These are phyloP conservation scores for Phaethornis superciliosus DNA, from an alignment of 2,113 vertebrate genomes.

Conservation along the genomic window DNA sequence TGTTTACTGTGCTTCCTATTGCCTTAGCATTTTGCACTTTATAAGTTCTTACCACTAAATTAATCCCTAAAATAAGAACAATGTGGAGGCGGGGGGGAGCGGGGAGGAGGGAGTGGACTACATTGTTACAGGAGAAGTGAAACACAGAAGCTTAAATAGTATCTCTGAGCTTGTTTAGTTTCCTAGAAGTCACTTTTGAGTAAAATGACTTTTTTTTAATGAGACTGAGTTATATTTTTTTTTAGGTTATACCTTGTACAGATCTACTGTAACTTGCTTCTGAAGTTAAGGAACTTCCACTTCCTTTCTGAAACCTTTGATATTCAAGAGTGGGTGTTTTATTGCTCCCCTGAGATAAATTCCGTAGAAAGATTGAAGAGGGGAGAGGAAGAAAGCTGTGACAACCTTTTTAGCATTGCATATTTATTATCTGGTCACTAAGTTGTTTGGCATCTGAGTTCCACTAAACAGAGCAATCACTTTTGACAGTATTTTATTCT, in stretches of 20 bases:
- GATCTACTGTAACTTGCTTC: background rate
- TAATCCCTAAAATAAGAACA: background rate
- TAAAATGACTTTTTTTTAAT: background rate
- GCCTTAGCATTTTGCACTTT: background rate
- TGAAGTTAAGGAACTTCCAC: background rate
- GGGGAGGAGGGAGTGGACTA: background rate
- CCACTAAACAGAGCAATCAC: background rate
- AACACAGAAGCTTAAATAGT: background rate
- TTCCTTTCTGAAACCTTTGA: slow-evolving; percentile 24
- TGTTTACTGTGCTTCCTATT: background rate
- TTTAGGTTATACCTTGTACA: background rate
- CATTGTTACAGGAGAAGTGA: background rate
- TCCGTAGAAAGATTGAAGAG: background rate
- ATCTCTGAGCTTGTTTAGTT: background rate
- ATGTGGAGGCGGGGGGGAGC: accelerated
- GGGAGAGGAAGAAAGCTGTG: background rate
- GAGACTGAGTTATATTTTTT: background rate
- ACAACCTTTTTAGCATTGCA: background rate
- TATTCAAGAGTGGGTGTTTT: slow-evolving; percentile 3
- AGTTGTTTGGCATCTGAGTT: background rate
- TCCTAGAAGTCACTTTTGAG: background rate
- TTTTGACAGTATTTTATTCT: background rate
- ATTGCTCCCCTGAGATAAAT: background rate
- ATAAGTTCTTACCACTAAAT: background rate
- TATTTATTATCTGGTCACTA: slow-evolving; percentile 7